Percentiles rank a stretch among this genome's conserved stretches.
phyloP scores from a whole-genome alignment of 2,888 invertebrate species.

The Dromius quadrimaculatus region DNA sequence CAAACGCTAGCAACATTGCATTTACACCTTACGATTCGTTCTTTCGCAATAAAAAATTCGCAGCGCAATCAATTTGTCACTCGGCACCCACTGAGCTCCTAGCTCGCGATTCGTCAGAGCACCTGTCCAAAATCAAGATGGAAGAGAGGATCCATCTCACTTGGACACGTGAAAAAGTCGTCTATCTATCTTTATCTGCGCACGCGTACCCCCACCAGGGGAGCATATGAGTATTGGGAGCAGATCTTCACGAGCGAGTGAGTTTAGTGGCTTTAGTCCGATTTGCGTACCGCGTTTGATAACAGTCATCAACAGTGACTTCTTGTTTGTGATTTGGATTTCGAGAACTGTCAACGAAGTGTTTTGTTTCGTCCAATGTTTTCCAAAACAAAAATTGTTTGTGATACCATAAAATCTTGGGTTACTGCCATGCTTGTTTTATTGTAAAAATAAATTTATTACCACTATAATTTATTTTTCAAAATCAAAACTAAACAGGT shows the following conservation, averaged over 20 bases:
- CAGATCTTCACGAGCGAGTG: not conserved
- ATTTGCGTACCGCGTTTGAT: not conserved
- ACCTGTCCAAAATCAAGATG: slow-evolving; percentile 38
- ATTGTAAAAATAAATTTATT: slow-evolving; percentile 16
- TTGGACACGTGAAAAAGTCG: not conserved
- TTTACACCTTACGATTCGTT: slow-evolving; percentile 14
- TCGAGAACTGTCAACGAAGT: slow-evolving; percentile 8
- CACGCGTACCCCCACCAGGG: not conserved
- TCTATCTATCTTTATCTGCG: not conserved
- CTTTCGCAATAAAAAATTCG: slow-evolving; percentile 30
- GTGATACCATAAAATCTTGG: slow-evolving; percentile 5
- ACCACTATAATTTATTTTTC: slow-evolving; percentile 6
- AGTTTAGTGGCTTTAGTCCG: slow-evolving; percentile 12
- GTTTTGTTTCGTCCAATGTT: slow-evolving; percentile 1
- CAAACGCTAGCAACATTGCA: slow-evolving; percentile 10
- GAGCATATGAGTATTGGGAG: not conserved
- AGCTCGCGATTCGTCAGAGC: slow-evolving; percentile 9
- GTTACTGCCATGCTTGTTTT: slow-evolving; percentile 3
- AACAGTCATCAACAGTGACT: no score
- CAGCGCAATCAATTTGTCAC: slow-evolving; percentile 4
- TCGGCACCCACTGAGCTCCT: not conserved
- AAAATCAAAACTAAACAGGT: slow-evolving; percentile 1
- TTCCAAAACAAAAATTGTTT: slow-evolving; percentile 5
- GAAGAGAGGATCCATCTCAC: not conserved
- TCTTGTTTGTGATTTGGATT: not conserved